Conservation (phyloP, 2,888 invertebrate species). For the Apamea epomidion region DNA sequence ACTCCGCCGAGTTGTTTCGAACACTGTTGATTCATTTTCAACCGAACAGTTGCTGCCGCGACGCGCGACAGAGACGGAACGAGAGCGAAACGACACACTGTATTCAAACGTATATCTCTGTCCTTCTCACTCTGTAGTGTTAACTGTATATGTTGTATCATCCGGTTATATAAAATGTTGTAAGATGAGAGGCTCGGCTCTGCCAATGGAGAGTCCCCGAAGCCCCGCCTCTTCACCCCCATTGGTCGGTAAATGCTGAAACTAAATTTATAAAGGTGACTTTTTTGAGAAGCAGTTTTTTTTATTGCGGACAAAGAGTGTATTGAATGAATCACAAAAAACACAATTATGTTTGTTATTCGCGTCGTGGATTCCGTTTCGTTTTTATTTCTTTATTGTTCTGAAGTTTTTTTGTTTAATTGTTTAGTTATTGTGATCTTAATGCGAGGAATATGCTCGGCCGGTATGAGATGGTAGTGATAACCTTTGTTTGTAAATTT, state of each 20-base stretch:
- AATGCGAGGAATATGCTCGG: slow-evolving; percentile 66
- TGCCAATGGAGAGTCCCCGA: slow-evolving; percentile 77
- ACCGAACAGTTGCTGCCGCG: slow-evolving; percentile 82
- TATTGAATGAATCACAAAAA: slow-evolving; percentile 88
- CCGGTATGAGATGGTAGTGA: slow-evolving; percentile 75
- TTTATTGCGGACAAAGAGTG: slow-evolving; percentile 83
- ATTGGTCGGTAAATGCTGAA: slow-evolving; percentile 86
- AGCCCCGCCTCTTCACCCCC: slow-evolving; percentile 79
- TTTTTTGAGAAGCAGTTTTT: slow-evolving; percentile 88
- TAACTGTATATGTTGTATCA: slow-evolving; percentile 91
- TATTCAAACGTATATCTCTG: slow-evolving; percentile 78
- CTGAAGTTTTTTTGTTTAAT: slow-evolving; percentile 77
- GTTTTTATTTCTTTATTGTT: slow-evolving; percentile 80
- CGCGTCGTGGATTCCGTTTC: slow-evolving; percentile 80
- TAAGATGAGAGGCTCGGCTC: slow-evolving; percentile 80
- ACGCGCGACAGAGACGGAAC: slow-evolving; percentile 77
- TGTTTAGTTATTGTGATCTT: slow-evolving; percentile 77
- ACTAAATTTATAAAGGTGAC: slow-evolving; percentile 90
- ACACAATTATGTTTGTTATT: slow-evolving; percentile 90
- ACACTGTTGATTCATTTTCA: slow-evolving; percentile 89
- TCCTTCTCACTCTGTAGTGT: slow-evolving; percentile 85
- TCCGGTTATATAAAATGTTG: slow-evolving; percentile 90
- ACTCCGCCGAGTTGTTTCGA: slow-evolving; percentile 80
- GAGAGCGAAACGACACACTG: slow-evolving; percentile 87
- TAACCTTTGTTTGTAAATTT: too few relatives aligned